These are phyloP conservation scores for Orius laevigatus DNA, from an alignment of 1,140 invertebrate species.

Conservation along the genomic window DNA sequence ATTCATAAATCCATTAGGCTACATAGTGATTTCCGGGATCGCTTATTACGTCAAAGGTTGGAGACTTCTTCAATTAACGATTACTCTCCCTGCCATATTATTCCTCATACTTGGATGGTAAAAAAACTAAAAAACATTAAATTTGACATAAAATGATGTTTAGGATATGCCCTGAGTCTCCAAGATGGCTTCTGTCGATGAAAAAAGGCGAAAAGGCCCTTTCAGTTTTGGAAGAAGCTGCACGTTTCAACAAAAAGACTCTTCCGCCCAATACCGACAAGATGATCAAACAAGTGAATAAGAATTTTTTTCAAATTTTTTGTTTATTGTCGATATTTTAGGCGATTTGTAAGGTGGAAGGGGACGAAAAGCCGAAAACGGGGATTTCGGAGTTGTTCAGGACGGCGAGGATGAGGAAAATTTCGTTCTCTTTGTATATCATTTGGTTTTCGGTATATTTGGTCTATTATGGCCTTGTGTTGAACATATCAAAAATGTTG, in stretches of 20 bases:
- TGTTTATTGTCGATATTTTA: neutral
- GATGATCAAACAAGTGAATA: conserved; percentile 29
- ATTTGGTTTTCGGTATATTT: conserved; percentile 58
- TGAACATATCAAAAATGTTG: conserved; percentile 48
- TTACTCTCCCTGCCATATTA: conserved; percentile 48
- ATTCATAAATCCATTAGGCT: conserved; percentile 51
- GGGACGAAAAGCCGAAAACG: conserved; percentile 22
- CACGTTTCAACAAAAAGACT: conserved; percentile 39
- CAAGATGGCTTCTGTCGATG: conserved; percentile 63
- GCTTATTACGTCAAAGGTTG: conserved; percentile 56
- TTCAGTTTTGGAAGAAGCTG: conserved; percentile 46
- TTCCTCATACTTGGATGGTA: conserved; percentile 46
- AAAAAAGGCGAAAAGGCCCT: conserved; percentile 51
- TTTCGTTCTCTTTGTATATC: conserved; percentile 44
- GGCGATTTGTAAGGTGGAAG: conserved; percentile 10
- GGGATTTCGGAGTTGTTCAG: conserved; percentile 42
- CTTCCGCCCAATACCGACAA: conserved; percentile 46
- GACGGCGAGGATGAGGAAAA: conserved; percentile 38
- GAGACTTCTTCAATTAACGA: conserved; percentile 49
- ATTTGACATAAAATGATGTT: no score
- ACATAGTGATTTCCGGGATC: conserved; percentile 50
- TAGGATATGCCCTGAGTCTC: conserved; percentile 64
- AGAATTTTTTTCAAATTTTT: neutral
- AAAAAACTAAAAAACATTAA: conserved; percentile 14
- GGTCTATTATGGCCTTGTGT: conserved; percentile 51